phyloP scores from a whole-genome alignment of 2,797 vertebrate genomes.

The Echeneis naucrates region DNA sequence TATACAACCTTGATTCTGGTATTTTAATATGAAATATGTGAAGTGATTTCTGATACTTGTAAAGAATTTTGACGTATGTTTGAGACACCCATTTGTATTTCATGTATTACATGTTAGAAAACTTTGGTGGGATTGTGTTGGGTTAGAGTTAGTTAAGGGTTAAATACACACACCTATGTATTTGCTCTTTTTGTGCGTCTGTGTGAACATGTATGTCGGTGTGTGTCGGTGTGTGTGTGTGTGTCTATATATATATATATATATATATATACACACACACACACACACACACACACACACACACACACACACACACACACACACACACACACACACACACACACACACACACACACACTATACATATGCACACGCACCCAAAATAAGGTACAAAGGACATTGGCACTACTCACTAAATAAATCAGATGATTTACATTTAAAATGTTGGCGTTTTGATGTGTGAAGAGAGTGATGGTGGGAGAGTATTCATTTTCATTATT shows the following conservation, averaged over 20 bases:
- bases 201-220: no score
- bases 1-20: not conserved
- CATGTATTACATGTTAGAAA: not conserved
- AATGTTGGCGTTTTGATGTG: not conserved
- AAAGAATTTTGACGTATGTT: slow-evolving; percentile 11
- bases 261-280: no score
- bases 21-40: not conserved
- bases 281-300: no score
- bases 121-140: not conserved
- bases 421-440: not conserved
- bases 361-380: not conserved
- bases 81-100: not conserved
- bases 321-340: no score
- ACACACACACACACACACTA: no score
- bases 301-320: no score
- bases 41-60: not conserved
- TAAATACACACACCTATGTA: slow-evolving; percentile 19
- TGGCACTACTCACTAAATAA: not conserved
- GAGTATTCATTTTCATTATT: not conserved
- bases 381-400: not conserved
- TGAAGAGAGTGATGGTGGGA: not conserved
- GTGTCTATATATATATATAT: no score
- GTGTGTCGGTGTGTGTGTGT: no score
- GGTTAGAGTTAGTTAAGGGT: no score
- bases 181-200: not conserved